These are phyloP conservation scores for Scomberomorus guttatus DNA, from an alignment of 2,797 vertebrate species.

Conservation along the genomic window DNA sequence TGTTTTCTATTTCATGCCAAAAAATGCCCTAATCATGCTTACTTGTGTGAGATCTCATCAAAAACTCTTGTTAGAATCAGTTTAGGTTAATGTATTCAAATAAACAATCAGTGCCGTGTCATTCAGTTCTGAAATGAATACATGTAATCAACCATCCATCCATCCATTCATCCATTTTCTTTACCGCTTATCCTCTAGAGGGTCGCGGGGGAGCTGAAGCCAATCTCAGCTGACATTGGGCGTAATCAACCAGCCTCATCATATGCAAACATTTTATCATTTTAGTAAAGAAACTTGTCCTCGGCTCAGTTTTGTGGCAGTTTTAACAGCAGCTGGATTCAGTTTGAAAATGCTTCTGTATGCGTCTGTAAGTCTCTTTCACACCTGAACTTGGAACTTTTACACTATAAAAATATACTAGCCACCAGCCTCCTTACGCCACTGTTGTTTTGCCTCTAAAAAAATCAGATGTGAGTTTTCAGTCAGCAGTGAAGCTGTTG, in stretches of 20 bases:
- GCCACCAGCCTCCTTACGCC: too few species aligned
- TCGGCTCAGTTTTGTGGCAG: neutral
- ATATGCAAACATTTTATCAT: neutral
- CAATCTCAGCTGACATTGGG: too few species aligned
- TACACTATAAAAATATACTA: too few species aligned
- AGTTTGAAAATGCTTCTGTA: too few species aligned
- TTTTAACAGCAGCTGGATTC: neutral
- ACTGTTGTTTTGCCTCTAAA: too few species aligned
- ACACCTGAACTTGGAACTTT: too few species aligned
- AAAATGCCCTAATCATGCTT: neutral
- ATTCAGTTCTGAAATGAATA: conserved; percentile 12
- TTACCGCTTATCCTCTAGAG: too few species aligned
- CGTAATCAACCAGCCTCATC: conserved; percentile 11
- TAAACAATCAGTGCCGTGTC: conserved; percentile 19
- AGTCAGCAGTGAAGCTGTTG: neutral
- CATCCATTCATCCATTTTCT: too few species aligned
- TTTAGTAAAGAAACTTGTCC: neutral
- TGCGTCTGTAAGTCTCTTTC: too few species aligned
- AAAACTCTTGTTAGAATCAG: neutral
- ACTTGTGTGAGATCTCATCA: conserved; percentile 18
- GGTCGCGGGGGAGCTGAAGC: too few species aligned
- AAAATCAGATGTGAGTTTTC: too few species aligned
- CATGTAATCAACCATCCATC: conserved; percentile 27
- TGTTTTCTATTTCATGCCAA: neutral
- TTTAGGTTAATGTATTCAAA: conserved; percentile 18